These are phyloP conservation scores for Cyanocitta stelleri DNA, from an alignment of 2,113 vertebrate genomes.

Conservation along the genomic window DNA sequence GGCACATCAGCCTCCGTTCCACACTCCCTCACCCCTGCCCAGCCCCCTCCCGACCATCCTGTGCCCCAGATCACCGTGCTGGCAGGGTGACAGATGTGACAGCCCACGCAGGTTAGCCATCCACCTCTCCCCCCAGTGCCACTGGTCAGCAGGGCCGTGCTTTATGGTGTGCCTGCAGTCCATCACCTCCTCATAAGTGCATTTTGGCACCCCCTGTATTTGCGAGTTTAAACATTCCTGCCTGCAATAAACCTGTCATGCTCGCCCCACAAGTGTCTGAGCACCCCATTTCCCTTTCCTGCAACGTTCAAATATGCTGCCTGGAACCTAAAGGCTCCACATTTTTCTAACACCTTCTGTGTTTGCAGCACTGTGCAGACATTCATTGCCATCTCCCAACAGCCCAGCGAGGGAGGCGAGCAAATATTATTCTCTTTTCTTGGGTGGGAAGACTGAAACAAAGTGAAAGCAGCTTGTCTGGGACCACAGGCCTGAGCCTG, in stretches of 20 bases:
- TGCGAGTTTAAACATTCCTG: neutral
- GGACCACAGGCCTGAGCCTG: neutral
- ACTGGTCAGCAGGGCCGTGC: neutral
- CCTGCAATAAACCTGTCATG: conserved; percentile 40
- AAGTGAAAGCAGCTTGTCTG: neutral
- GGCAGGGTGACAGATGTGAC: neutral
- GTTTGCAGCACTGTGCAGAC: conserved; percentile 2
- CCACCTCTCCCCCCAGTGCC: neutral
- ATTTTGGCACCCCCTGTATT: neutral
- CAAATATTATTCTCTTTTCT: conserved; percentile 49
- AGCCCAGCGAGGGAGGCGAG: accelerated
- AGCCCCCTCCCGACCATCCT: neutral
- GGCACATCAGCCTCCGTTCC: neutral
- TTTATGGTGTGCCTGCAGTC: neutral
- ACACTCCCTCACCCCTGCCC: neutral
- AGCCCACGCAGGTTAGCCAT: neutral
- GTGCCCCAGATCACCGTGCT: accelerated
- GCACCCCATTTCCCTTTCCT: conserved; percentile 4
- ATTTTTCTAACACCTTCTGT: conserved; percentile 4
- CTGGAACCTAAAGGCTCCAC: neutral
- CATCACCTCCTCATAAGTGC: neutral
- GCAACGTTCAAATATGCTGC: neutral
- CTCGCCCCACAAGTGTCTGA: neutral
- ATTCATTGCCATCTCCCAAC: conserved; percentile 1
- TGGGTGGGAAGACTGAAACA: neutral